These are phyloP conservation scores for Okapia johnstoni DNA, from an alignment of 2,113 vertebrate species.

Conservation along the genomic window DNA sequence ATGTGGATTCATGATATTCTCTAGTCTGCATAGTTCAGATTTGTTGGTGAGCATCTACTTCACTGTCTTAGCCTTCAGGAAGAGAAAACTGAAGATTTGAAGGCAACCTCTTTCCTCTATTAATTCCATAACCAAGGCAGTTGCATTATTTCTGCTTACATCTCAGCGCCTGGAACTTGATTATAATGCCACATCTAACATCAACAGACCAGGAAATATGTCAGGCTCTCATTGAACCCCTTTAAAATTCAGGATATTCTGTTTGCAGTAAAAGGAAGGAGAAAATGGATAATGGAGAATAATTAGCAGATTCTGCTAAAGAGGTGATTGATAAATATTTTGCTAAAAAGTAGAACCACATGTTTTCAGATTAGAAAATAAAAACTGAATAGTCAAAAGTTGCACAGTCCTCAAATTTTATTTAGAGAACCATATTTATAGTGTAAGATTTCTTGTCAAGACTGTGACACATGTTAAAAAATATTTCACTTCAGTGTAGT, in stretches of 20 bases:
- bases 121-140: background rate
- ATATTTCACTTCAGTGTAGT: background rate
- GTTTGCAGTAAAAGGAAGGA: background rate
- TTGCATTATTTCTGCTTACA: background rate
- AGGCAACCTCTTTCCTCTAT: background rate
- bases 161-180: background rate
- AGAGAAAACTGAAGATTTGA: background rate
- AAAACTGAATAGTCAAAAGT: background rate
- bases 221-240: background rate
- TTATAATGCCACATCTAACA: background rate
- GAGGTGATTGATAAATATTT: background rate
- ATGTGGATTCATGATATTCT: background rate
- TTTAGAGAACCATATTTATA: background rate
- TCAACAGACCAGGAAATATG: background rate
- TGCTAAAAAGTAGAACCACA: background rate
- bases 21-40: background rate
- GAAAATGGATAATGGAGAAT: background rate
- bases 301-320: background rate
- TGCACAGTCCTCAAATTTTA: background rate
- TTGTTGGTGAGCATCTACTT: background rate
- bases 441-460: background rate
- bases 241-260: background rate
- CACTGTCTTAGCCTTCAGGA: background rate
- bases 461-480: background rate
- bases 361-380: background rate